Evolutionary conservation across 2,888 invertebrate species (phyloP), one percentile per base, ranked within the genome.

Genomic region (Lordiphosa andalusiaca): DNA sequence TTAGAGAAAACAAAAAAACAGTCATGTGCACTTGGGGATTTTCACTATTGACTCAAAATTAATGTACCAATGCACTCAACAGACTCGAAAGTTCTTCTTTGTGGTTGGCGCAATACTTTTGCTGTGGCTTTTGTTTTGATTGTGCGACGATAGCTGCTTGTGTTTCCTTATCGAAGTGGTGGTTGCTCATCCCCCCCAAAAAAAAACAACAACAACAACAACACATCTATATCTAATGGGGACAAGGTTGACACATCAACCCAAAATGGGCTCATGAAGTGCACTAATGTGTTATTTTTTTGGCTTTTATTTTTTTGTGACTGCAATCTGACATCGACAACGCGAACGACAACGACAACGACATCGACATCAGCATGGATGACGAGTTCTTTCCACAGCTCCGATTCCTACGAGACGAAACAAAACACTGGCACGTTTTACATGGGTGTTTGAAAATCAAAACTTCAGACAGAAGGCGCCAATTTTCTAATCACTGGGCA

Each of bases 11-110:
- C 23, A 12, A 4, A 12, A 35, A 6, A 65, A n/a, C n/a, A n/a
- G 84, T 83, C 78, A 74, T 84, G 74, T 81, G 84, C 76, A 71
- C 75, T 78, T 67, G 67, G 71, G 69, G 46, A 47, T 62, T 63
- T 39, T 66, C 50, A n/a, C 50, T 66, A 42, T 42, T 19, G 33
- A 25, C 25, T 21, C 46, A 49, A 44, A 49, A 37, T 12, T 46
- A 56, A 65, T 56, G 55, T 62, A 47, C 51, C 65, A 78, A 67
- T 78, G 78, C 73, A 72, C 46, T 56, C 37, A 47, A 56, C 12
- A 42, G 33, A 52, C 35, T 21, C 23, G 21, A 33, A 37, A 40
- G 41, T 59, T 52, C 36, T 47, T 35, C 48, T 38, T 44, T 7
- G n/a, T 51, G 10, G 40, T 19, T 40, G 12, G 25, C 37, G 25